phyloP scores from a whole-genome alignment of 2,113 vertebrate genomes.

The Anser cygnoides region DNA sequence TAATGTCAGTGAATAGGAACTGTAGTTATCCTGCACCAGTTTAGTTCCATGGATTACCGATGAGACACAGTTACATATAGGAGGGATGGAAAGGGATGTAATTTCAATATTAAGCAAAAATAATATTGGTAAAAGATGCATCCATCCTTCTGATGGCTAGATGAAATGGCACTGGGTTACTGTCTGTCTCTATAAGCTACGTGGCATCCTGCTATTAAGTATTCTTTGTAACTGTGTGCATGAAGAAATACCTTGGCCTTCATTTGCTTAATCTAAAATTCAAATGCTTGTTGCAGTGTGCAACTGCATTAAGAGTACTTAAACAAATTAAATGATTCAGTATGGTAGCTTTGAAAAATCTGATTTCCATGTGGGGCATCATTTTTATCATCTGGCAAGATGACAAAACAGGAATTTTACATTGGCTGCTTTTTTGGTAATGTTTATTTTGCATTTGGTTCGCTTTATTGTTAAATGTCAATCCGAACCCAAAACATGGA shows the following conservation, averaged over 20 bases:
- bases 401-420: slow-evolving; percentile 18
- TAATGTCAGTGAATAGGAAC: background rate
- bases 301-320: slow-evolving; percentile 46
- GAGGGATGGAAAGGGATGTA: background rate
- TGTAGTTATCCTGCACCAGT: background rate
- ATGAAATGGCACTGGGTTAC: background rate
- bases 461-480: slow-evolving; percentile 43
- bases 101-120: background rate
- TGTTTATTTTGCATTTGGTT: slow-evolving; percentile 2
- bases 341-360: slow-evolving; percentile 49
- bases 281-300: slow-evolving; percentile 38
- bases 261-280: slow-evolving; percentile 67
- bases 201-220: background rate
- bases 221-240: background rate
- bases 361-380: slow-evolving; percentile 52
- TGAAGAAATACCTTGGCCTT: slow-evolving; percentile 35
- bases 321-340: slow-evolving; percentile 71
- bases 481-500: background rate
- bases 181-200: background rate
- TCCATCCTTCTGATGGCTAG: background rate
- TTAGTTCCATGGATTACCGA: background rate
- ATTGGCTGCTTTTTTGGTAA: slow-evolving; percentile 19
- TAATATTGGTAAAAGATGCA: background rate
- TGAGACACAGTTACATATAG: background rate
- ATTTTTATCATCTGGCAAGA: slow-evolving; percentile 57